Percentiles rank a stretch among this genome's conserved stretches.
These are phyloP conservation scores for Pycnonotus jocosus DNA, from an alignment of 2,113 vertebrate species.

Conservation along the genomic window DNA sequence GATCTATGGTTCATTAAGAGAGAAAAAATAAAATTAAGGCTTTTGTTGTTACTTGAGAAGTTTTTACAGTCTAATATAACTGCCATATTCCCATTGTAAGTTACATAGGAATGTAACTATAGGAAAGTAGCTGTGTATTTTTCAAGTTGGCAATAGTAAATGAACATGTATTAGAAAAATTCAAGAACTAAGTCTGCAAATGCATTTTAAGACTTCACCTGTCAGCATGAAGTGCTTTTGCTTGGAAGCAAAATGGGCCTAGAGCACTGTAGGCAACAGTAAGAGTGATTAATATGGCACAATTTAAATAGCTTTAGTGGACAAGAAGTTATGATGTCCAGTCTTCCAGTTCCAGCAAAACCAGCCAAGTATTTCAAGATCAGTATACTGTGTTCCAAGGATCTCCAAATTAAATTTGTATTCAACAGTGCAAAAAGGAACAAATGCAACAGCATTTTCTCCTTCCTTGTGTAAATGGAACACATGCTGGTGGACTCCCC, in stretches of 20 bases:
- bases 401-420: not conserved
- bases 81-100: not conserved
- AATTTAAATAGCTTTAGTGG: not conserved
- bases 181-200: not conserved
- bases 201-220: not conserved
- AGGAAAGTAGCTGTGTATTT: not conserved
- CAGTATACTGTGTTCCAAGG: constrained; percentile 38
- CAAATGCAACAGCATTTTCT: constrained; percentile 45
- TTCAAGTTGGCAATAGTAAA: not conserved
- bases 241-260: not conserved
- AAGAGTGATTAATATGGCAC: not conserved
- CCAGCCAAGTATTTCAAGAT: not conserved
- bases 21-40: not conserved
- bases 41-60: not conserved
- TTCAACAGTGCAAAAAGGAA: constrained; percentile 16
- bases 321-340: not conserved
- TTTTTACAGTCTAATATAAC: not conserved
- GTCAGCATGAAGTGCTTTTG: not conserved
- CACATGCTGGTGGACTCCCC: constrained; percentile 60
- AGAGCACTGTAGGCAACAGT: not conserved
- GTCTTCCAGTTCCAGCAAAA: not conserved
- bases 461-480: constrained; percentile 31
- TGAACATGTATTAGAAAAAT: not conserved
- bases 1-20: not conserved
- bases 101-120: not conserved